phyloP scores from a whole-genome alignment of 2,113 vertebrate genomes.

The Amblyornis subalaris region DNA sequence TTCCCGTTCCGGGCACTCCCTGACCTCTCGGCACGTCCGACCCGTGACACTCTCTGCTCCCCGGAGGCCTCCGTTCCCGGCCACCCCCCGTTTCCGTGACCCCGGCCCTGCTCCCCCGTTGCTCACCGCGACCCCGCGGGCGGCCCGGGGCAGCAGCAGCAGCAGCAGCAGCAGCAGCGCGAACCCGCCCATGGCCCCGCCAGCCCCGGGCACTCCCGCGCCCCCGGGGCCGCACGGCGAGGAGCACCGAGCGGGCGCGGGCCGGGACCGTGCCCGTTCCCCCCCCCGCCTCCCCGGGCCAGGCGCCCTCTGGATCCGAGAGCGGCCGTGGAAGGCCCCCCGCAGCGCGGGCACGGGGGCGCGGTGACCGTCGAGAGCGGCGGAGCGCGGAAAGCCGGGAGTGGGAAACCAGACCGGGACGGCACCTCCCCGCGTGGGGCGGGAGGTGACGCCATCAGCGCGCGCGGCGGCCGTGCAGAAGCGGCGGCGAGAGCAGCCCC shows the following conservation, averaged over 20 bases:
- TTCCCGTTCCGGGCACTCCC: background rate
- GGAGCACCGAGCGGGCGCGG: background rate
- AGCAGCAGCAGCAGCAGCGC: background rate
- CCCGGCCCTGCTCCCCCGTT: background rate
- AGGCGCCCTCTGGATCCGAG: background rate
- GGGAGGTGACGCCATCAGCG: background rate
- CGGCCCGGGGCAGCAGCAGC: background rate
- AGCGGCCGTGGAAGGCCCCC: background rate
- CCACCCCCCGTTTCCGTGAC: background rate
- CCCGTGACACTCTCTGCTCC: background rate
- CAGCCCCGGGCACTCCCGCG: background rate
- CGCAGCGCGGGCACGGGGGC: background rate
- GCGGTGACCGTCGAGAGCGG: background rate
- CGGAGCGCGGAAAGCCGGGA: background rate
- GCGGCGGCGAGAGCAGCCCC: background rate
- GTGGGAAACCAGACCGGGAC: rapidly evolving
- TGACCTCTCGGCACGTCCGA: background rate
- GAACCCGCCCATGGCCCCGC: background rate
- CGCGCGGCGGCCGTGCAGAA: background rate
- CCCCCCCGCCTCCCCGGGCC: background rate
- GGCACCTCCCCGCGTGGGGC: background rate
- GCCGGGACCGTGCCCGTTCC: background rate
- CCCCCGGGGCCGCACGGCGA: background rate
- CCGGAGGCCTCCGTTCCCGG: background rate
- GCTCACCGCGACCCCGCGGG: background rate